These are phyloP conservation scores for Prosopocoilus inquinatus DNA, from an alignment of 2,888 invertebrate genomes.

Conservation along the genomic window DNA sequence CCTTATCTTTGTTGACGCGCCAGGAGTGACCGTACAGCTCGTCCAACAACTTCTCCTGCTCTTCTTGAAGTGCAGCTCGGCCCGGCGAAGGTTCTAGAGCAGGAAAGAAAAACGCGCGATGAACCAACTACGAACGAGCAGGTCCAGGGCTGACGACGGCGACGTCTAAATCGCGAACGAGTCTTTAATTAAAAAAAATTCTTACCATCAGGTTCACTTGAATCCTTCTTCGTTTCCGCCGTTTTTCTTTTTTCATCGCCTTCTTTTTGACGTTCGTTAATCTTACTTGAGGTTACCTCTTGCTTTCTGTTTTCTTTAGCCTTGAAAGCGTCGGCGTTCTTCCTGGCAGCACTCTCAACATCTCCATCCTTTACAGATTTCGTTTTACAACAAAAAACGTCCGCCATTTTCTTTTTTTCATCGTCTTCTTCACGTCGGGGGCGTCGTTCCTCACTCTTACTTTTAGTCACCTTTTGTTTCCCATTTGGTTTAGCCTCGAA, in stretches of 20 bases:
- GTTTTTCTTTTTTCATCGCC: background rate
- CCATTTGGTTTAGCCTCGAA: no score
- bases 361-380: background rate
- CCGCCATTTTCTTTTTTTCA: background rate
- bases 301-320: background rate
- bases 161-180: no score
- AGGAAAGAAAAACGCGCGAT: background rate
- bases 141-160: no score
- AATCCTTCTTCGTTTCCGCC: background rate
- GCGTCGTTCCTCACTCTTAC: background rate
- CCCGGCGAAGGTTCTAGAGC: background rate
- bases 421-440: background rate
- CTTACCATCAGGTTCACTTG: no score
- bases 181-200: no score
- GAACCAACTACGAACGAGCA: no score
- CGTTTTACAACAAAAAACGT: no score
- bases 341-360: no score
- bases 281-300: background rate
- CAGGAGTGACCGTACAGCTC: slow-evolving; percentile 44
- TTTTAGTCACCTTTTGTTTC: background rate
- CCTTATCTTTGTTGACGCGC: slow-evolving; percentile 39
- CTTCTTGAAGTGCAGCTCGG: slow-evolving; percentile 8
- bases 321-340: no score
- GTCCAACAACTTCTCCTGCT: slow-evolving; percentile 37
- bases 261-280: background rate